phyloP scores from a whole-genome alignment of 2,888 invertebrate genomes.

The Pyrochroa serraticornis region DNA sequence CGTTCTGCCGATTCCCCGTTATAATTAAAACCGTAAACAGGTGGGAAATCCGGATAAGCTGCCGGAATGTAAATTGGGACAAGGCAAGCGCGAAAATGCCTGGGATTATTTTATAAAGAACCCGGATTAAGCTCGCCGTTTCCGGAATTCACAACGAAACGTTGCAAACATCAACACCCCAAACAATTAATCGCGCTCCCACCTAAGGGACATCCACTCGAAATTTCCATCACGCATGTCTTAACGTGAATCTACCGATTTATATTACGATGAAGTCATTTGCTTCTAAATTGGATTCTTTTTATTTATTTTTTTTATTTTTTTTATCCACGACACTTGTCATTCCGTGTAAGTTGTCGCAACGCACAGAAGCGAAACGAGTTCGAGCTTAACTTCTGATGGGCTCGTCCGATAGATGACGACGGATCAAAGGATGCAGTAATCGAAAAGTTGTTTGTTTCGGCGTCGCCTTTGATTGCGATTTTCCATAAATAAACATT shows the following conservation, averaged over 20 bases:
- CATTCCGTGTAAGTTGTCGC: conserved; percentile 23
- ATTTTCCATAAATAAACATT: conserved; percentile 8
- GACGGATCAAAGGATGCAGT: conserved; percentile 44
- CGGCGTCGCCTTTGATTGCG: conserved; percentile 17
- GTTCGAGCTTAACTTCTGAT: conserved; percentile 27
- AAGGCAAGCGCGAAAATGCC: conserved; percentile 43
- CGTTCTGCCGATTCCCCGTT: conserved; percentile 4
- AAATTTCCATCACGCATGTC: conserved; percentile 8
- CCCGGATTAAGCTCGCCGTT: conserved; percentile 41
- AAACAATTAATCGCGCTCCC: conserved; percentile 18
- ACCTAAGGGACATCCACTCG: neutral
- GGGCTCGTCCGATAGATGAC: conserved; percentile 23
- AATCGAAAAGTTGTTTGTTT: conserved; percentile 48
- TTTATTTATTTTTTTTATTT: conserved; percentile 46
- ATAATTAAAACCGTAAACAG: conserved; percentile 47
- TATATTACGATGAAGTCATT: conserved; percentile 52
- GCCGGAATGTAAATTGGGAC: conserved; percentile 48
- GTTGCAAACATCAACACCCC: conserved; percentile 15
- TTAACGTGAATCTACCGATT: conserved; percentile 35
- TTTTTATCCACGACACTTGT: conserved; percentile 31
- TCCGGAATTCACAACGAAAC: conserved; percentile 32
- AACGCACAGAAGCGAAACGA: conserved; percentile 20
- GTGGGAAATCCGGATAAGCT: conserved; percentile 49
- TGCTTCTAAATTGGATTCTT: conserved; percentile 48
- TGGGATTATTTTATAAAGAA: conserved; percentile 48